Percentiles rank a stretch among this genome's conserved stretches.
phyloP scores from a whole-genome alignment of 2,888 invertebrate species.

The Trissoscelio sp. region DNA sequence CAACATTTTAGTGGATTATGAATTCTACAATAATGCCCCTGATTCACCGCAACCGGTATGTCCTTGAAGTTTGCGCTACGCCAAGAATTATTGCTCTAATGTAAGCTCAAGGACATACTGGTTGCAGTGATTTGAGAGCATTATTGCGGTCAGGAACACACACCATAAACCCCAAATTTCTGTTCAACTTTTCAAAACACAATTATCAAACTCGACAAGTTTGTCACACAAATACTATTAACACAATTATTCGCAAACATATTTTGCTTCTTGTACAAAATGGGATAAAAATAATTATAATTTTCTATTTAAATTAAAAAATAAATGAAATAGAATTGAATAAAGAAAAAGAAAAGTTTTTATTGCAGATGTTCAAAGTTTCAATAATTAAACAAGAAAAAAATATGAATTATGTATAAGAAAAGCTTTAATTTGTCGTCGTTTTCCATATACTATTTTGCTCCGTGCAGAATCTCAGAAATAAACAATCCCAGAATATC shows the following conservation, averaged over 20 bases:
- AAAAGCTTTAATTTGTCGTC: too few relatives aligned
- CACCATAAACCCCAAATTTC: slow-evolving; percentile 23
- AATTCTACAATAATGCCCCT: slow-evolving; percentile 31
- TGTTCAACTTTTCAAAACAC: slow-evolving; percentile 32
- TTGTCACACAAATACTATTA: neutral
- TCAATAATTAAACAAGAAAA: too few relatives aligned
- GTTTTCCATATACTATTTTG: neutral
- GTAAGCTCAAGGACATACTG: slow-evolving; percentile 41
- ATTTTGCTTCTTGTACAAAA: neutral
- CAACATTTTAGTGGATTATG: slow-evolving; percentile 18
- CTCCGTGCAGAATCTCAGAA: slow-evolving; percentile 24
- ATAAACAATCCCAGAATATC: slow-evolving; percentile 47
- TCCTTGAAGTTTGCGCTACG: slow-evolving; percentile 38
- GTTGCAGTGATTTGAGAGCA: slow-evolving; percentile 46
- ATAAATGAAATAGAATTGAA: too few relatives aligned
- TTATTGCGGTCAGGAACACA: slow-evolving; percentile 41
- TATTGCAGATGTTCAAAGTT: too few relatives aligned
- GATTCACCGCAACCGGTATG: slow-evolving; percentile 47
- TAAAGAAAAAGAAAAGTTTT: too few relatives aligned
- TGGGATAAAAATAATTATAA: too few relatives aligned
- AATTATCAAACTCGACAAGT: slow-evolving; percentile 13
- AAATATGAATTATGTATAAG: too few relatives aligned
- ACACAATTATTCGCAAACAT: slow-evolving; percentile 1
- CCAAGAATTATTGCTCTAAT: slow-evolving; percentile 53
- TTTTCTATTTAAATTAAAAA: too few relatives aligned